Percentiles rank a stretch among this genome's conserved stretches.
Conservation (phyloP, 1,140 invertebrate genomes). For the Helicoverpa armigera region DNA sequence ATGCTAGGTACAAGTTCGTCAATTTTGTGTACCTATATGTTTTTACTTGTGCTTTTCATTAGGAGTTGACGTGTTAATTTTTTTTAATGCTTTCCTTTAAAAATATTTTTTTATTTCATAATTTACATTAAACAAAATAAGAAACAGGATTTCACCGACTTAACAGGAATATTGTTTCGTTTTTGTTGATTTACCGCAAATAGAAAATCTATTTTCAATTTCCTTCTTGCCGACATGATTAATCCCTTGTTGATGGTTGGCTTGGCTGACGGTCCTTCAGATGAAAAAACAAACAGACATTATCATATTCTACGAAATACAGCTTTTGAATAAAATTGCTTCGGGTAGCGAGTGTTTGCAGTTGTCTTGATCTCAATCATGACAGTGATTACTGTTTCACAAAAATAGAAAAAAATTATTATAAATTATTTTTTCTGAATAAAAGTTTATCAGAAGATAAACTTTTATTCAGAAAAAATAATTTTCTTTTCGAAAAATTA, state of each 20-base stretch:
- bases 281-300: not conserved
- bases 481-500: no score
- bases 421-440: no score
- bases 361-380: not conserved
- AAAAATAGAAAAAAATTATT: no score
- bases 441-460: no score
- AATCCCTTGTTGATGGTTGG: not conserved
- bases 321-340: not conserved
- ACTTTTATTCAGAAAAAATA: no score
- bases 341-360: not conserved
- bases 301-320: not conserved
- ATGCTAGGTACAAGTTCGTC: not conserved
- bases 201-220: constrained; percentile 28
- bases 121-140: constrained; percentile 11
- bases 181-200: constrained; percentile 14
- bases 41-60: not conserved
- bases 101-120: no score
- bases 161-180: constrained; percentile 1
- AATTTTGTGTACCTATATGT: not conserved
- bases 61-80: no score
- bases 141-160: not conserved
- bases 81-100: not conserved
- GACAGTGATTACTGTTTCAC: no score
- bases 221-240: not conserved
- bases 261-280: not conserved